Base-by-base conservation (phyloP, 2,888 invertebrate genomes). In the Busseola fusca region DNA sequence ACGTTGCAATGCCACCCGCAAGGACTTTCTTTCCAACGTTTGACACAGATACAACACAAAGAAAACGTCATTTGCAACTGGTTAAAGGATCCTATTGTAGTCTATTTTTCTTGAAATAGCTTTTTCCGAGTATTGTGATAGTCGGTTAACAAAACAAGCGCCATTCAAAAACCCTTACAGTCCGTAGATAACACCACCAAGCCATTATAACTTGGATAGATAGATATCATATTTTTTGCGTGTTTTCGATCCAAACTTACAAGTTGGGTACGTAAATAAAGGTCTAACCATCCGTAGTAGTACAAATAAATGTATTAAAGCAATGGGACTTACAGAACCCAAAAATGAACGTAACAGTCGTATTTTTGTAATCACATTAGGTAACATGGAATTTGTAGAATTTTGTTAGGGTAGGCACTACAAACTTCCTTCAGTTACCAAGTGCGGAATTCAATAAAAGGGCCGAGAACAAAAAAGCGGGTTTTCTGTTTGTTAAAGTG, bases 381-480 rank as follows among this genome's bases (percentile, higher is more conserved):
- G 86, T 87, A 87, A 86, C 84, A 83, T 83, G 89, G 89, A 87
- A 92, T 91, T 89, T 86, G 69, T 83, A 88, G 91, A 92, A 92
- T 92, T 87, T 87, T 90, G 90, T 91, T 90, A 88, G 87, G 87
- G 87, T 86, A 86, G 88, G 81, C 90, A 89, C 88, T 89, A 89
- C 90, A 89, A 93, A 91, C 91, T 91, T 91, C 89, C 88, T 87
- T 85, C 76, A 86, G 84, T 86, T 88, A 90, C 91, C 91, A 87
- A 91, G 88, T 90, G 87, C 81, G 94, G 94, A 94, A 95, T 95
- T 92, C 94, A 94, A 95, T 95, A 94, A 93, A 92, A 91, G 89
- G 87, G 86, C 88, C 90, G 87, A 69, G 74, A 82, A 87, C 90
- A 89, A 88, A 89, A 88, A 89, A 88, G 87, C 88, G 89, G 89